These are phyloP conservation scores for Amphiduros pacificus DNA, from an alignment of 2,888 invertebrate species.

Conservation along the genomic window DNA sequence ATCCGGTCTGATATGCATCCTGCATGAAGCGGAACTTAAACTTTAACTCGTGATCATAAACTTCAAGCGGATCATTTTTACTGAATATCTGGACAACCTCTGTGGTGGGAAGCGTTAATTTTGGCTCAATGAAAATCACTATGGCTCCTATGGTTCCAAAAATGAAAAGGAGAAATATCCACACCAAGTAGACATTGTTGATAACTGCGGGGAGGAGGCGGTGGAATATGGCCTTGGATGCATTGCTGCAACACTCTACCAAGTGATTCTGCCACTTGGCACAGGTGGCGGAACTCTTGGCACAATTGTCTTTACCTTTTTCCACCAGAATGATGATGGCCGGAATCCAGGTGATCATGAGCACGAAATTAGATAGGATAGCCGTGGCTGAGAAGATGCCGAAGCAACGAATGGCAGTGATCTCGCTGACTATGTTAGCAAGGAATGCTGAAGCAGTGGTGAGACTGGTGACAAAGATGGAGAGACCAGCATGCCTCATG, in stretches of 20 bases:
- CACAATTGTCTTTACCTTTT: too few relatives aligned
- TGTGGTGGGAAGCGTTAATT: constrained; percentile 65
- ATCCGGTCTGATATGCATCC: too few relatives aligned
- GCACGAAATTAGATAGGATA: neutral
- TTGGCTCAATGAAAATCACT: constrained; percentile 15
- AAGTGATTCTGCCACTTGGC: too few relatives aligned
- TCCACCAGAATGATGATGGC: neutral
- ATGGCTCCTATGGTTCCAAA: constrained; percentile 4
- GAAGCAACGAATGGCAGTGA: neutral
- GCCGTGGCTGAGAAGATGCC: neutral
- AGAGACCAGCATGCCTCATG: neutral
- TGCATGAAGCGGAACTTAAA: too few relatives aligned
- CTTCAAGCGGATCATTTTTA: constrained; percentile 82
- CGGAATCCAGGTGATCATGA: neutral
- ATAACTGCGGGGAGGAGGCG: too few relatives aligned
- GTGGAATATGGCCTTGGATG: too few relatives aligned
- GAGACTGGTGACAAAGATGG: neutral
- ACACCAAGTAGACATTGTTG: constrained; percentile 56
- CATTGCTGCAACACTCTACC: too few relatives aligned
- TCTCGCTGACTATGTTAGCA: neutral
- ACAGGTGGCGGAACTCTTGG: too few relatives aligned
- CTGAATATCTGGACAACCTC: constrained; percentile 62
- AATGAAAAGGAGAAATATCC: constrained; percentile 41
- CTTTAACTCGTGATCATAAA: constrained; percentile 73
- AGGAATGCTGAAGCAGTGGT: neutral